phyloP scores from a whole-genome alignment of 2,888 invertebrate species.

The Hirtodrosophila alboralis region DNA sequence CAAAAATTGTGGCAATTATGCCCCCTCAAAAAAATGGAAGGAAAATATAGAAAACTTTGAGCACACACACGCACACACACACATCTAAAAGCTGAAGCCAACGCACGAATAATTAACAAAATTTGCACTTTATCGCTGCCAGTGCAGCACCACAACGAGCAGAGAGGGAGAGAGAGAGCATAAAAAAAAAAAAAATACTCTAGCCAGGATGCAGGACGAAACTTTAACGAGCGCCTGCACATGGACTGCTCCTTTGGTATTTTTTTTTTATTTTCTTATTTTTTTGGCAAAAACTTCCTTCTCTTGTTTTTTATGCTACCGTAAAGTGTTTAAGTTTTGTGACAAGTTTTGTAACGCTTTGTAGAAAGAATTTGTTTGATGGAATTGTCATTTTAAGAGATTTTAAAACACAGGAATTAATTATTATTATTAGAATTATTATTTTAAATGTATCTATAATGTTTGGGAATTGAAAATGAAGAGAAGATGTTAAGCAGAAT shows the following conservation, averaged over 20 bases:
- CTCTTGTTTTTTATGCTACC: too few relatives aligned
- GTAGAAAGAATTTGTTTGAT: too few relatives aligned
- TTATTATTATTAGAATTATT: too few relatives aligned
- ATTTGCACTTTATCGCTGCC: slow-evolving; percentile 80
- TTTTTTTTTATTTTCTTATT: slow-evolving; percentile 11
- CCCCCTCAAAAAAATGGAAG: slow-evolving; percentile 60
- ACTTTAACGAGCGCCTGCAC: slow-evolving; percentile 38
- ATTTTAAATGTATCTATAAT: too few relatives aligned
- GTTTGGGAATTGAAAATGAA: too few relatives aligned
- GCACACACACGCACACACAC: neutral
- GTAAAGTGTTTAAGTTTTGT: neutral
- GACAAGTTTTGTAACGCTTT: too few relatives aligned
- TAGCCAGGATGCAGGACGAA: slow-evolving; percentile 17
- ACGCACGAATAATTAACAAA: slow-evolving; percentile 80
- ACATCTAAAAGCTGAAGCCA: slow-evolving; percentile 53
- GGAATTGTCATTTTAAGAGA: too few relatives aligned
- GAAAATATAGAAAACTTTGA: slow-evolving; percentile 11
- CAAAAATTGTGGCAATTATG: slow-evolving; percentile 79
- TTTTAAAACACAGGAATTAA: too few relatives aligned
- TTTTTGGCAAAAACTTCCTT: neutral
- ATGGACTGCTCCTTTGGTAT: slow-evolving; percentile 50
- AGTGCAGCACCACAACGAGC: slow-evolving; percentile 52
- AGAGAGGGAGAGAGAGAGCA: slow-evolving; percentile 9
- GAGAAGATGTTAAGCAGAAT: too few relatives aligned
- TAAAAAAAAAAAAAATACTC: neutral